These are phyloP conservation scores for Tragelaphus eurycerus DNA, from an alignment of 2,797 vertebrate genomes.

Conservation along the genomic window DNA sequence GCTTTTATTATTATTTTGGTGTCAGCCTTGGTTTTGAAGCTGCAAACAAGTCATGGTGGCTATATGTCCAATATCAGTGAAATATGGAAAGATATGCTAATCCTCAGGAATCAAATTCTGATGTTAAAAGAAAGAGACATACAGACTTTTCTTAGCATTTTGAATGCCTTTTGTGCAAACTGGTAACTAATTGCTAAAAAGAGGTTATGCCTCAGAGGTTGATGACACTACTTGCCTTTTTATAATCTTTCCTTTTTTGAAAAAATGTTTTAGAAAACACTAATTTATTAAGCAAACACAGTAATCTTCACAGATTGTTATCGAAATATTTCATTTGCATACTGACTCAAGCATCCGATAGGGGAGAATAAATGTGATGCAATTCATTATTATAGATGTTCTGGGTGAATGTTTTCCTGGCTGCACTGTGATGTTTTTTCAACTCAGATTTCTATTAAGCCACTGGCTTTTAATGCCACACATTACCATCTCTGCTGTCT, in stretches of 20 bases:
- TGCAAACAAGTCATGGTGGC: slow-evolving; percentile 31
- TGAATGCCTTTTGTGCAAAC: slow-evolving; percentile 21
- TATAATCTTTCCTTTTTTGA: slow-evolving; percentile 1
- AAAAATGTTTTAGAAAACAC: slow-evolving; percentile 50
- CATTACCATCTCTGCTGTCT: slow-evolving; percentile 25
- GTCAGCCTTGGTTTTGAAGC: slow-evolving; percentile 10
- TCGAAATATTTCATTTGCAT: slow-evolving; percentile 66
- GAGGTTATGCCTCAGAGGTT: neutral
- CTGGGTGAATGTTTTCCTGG: slow-evolving; percentile 37
- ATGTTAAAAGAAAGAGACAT: slow-evolving; percentile 12
- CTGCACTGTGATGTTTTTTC: slow-evolving; percentile 27
- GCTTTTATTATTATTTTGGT: slow-evolving; percentile 32
- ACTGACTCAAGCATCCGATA: slow-evolving; percentile 39
- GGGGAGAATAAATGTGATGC: slow-evolving; percentile 47
- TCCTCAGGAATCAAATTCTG: slow-evolving; percentile 38
- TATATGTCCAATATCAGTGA: slow-evolving; percentile 1
- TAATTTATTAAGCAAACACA: slow-evolving; percentile 56
- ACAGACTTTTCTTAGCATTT: neutral
- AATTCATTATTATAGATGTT: slow-evolving; percentile 67
- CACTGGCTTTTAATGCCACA: slow-evolving; percentile 9
- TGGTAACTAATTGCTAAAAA: slow-evolving; percentile 21
- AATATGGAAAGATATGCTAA: slow-evolving; percentile 21
- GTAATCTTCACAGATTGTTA: slow-evolving; percentile 54
- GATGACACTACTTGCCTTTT: neutral
- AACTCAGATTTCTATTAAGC: slow-evolving; percentile 33